Percentiles rank a stretch among this genome's conserved stretches.
phyloP scores from a whole-genome alignment of 2,888 invertebrate genomes.

The Chironomus tentans region DNA sequence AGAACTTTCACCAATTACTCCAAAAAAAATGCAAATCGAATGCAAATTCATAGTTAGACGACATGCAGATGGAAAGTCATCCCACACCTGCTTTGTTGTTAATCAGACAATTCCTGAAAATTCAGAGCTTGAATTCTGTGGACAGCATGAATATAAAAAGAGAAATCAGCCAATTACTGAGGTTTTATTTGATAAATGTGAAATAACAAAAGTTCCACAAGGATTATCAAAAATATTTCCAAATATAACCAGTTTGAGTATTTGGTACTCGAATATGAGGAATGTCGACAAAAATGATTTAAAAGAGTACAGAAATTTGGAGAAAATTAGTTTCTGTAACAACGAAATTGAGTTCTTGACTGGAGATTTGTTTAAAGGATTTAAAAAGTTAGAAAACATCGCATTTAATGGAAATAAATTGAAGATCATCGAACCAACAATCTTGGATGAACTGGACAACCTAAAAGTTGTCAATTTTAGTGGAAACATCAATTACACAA shows the following conservation, averaged over 20 bases:
- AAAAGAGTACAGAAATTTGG: neutral
- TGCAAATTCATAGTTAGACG: no score
- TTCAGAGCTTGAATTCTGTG: no score
- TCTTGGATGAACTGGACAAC: neutral
- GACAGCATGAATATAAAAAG: no score
- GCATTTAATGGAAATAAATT: neutral
- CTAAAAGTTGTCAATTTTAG: neutral
- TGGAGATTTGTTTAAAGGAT: neutral
- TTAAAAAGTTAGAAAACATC: neutral
- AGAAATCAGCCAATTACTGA: neutral
- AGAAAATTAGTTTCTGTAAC: neutral
- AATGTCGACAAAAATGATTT: neutral
- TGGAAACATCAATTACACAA: no score
- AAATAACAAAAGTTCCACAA: neutral
- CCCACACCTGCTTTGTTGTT: no score
- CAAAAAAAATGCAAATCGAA: no score
- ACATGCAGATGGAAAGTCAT: no score
- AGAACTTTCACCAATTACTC: no score
- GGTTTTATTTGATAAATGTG: neutral
- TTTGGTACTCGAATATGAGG: neutral
- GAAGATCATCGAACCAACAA: neutral
- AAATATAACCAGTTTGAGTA: neutral
- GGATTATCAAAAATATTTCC: neutral
- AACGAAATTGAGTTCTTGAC: neutral
- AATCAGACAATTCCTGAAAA: no score